Evolutionary conservation across 2,113 vertebrate genomes (phyloP).

Genomic region (Paradoxurus hermaphroditus): DNA sequence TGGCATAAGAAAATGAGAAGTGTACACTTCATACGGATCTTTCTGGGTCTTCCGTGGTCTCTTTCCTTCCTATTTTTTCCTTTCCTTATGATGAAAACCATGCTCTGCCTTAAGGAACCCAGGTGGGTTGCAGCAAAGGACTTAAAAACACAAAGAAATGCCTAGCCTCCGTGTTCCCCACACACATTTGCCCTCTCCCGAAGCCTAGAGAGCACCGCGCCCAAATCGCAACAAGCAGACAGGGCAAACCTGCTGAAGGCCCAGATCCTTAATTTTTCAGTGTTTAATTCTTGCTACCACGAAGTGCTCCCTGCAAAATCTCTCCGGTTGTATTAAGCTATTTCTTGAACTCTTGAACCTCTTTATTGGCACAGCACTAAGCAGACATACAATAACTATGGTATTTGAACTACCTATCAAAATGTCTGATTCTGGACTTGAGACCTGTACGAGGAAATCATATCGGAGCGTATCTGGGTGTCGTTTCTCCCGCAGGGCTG

Average conservation of each 20-base stretch:
- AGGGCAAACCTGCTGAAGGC: not conserved
- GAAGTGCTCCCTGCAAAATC: not conserved
- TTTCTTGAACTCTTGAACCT: not conserved
- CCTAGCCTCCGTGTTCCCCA: not conserved
- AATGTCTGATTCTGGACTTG: not conserved
- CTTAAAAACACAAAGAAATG: not conserved
- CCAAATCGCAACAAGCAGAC: not conserved
- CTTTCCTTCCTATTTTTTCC: not conserved
- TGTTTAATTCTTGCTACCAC: not conserved
- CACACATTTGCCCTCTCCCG: not conserved
- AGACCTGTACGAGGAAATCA: not conserved
- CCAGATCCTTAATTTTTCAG: not conserved
- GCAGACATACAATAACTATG: not conserved
- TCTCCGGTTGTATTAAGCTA: not conserved
- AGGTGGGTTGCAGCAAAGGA: not conserved
- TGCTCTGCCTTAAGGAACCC: not conserved
- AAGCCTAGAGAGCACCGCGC: not conserved
- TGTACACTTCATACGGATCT: not conserved
- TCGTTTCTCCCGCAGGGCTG: not conserved
- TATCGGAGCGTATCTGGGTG: not conserved
- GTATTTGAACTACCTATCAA: not conserved
- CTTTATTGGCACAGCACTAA: not conserved
- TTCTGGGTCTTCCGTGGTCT: not conserved
- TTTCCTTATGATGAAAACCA: not conserved
- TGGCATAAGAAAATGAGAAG: not conserved